These are phyloP conservation scores for Bryconaethiops microstoma DNA, from an alignment of 2,797 vertebrate genomes.

Conservation along the genomic window DNA sequence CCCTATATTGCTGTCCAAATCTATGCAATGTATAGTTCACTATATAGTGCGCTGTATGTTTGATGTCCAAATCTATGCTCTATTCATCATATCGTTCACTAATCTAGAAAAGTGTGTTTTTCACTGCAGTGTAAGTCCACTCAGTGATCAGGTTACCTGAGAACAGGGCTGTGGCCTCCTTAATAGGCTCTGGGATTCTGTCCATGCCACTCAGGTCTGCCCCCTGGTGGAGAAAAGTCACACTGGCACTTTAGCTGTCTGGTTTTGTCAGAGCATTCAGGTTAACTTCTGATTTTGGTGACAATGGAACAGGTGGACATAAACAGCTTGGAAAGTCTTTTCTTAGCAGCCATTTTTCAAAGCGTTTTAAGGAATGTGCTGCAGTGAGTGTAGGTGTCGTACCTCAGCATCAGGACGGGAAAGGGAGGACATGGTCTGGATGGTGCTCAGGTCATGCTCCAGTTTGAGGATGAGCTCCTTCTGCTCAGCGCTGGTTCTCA, in stretches of 20 bases:
- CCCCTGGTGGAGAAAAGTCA: conserved; percentile 69
- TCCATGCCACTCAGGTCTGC: conserved; percentile 80
- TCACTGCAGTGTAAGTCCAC: not conserved
- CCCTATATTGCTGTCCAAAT: no score
- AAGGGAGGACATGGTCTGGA: conserved; percentile 84
- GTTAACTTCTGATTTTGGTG: no score
- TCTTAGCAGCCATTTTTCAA: no score
- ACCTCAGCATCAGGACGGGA: conserved; percentile 88
- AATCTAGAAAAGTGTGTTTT: no score
- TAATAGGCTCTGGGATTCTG: conserved; percentile 90
- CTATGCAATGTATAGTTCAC: no score
- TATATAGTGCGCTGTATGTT: no score
- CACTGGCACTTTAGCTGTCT: not conserved
- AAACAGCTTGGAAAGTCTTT: no score
- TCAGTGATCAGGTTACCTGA: conserved; percentile 74
- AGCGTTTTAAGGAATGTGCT: no score
- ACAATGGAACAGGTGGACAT: no score
- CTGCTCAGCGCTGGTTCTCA: conserved; percentile 81
- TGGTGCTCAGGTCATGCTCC: conserved; percentile 94
- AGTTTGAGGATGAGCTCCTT: conserved; percentile 91
- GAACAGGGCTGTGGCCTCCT: conserved; percentile 91
- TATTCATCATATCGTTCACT: no score
- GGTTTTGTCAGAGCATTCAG: no score
- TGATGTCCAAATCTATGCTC: no score
- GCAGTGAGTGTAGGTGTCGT: conserved; percentile 25